Conservation (phyloP, 2,888 invertebrate genomes). For the Microplitis manilae region DNA sequence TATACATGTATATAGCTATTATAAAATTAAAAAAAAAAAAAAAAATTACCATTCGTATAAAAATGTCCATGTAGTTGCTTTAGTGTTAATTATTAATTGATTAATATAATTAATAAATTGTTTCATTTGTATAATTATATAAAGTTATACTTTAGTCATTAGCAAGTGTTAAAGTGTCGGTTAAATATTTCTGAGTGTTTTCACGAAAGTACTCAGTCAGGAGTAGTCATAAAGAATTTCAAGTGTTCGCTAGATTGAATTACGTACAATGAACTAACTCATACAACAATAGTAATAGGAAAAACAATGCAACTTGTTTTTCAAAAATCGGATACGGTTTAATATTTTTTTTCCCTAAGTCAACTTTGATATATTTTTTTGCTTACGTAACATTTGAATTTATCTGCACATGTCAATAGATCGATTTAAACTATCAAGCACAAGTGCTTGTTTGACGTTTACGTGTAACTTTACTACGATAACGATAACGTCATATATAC, state of each 20-base stretch:
- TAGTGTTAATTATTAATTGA: slow-evolving; percentile 9
- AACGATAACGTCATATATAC: slow-evolving; percentile 37
- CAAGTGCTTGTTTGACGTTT: slow-evolving; percentile 42
- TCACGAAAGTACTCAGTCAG: too few species aligned
- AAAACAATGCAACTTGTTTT: too few species aligned
- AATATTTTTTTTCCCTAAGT: slow-evolving; percentile 12
- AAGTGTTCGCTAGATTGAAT: too few species aligned
- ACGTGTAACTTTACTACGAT: slow-evolving; percentile 39
- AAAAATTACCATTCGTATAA: slow-evolving; percentile 13
- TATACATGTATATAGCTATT: background rate
- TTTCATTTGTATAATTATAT: background rate
- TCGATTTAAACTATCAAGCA: slow-evolving; percentile 46
- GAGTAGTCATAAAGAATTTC: too few species aligned
- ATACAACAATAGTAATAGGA: too few species aligned
- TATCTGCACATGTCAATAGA: slow-evolving; percentile 49
- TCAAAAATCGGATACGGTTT: background rate
- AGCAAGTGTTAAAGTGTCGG: slow-evolving; percentile 6
- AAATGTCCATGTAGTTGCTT: background rate
- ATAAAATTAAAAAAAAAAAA: slow-evolving; percentile 6
- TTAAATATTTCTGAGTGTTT: background rate
- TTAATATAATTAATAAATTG: background rate
- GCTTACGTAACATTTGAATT: slow-evolving; percentile 25
- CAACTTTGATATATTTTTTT: background rate
- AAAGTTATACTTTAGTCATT: background rate
- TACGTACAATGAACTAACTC: too few species aligned